Evolutionary conservation across 2,888 invertebrate species (phyloP).

Genomic region (Electrophaes corylata): DNA sequence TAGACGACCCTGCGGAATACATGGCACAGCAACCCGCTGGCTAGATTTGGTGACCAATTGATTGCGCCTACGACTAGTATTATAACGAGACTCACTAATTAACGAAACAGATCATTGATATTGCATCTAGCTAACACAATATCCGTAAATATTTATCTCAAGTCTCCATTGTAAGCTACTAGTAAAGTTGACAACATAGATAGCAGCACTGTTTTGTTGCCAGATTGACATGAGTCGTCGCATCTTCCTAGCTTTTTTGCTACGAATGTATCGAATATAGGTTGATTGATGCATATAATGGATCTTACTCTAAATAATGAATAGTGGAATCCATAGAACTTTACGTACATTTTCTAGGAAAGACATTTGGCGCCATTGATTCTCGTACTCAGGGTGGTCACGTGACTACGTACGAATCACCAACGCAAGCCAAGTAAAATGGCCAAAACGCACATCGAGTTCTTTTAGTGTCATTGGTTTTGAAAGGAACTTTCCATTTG

Average conservation of each 20-base stretch:
- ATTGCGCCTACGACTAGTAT: conserved; percentile 2
- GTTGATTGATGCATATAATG: conserved; percentile 35
- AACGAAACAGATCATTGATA: conserved; percentile 45
- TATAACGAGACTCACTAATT: conserved; percentile 55
- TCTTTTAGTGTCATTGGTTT: conserved; percentile 81
- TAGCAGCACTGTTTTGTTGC: conserved; percentile 88
- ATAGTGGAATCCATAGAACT: conserved; percentile 52
- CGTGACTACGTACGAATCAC: conserved; percentile 84
- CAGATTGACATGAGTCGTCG: conserved; percentile 83
- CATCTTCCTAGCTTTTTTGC: conserved; percentile 59
- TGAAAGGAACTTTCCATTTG: conserved; percentile 74
- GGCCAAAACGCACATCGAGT: conserved; percentile 84
- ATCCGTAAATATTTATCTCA: conserved; percentile 86
- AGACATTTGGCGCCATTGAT: conserved; percentile 85
- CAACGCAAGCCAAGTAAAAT: conserved; percentile 84
- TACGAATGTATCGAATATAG: conserved; percentile 46
- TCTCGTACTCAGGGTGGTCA: conserved; percentile 71
- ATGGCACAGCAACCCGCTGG: conserved; percentile 8
- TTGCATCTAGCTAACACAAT: conserved; percentile 66
- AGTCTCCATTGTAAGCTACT: conserved; percentile 85
- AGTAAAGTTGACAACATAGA: conserved; percentile 91
- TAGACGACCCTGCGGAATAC: conserved; percentile 45
- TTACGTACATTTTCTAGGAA: conserved; percentile 81
- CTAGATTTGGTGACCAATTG: not conserved
- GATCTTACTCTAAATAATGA: conserved; percentile 46